phyloP scores from a whole-genome alignment of 2,797 vertebrate genomes.

The Fistularia tabacaria region DNA sequence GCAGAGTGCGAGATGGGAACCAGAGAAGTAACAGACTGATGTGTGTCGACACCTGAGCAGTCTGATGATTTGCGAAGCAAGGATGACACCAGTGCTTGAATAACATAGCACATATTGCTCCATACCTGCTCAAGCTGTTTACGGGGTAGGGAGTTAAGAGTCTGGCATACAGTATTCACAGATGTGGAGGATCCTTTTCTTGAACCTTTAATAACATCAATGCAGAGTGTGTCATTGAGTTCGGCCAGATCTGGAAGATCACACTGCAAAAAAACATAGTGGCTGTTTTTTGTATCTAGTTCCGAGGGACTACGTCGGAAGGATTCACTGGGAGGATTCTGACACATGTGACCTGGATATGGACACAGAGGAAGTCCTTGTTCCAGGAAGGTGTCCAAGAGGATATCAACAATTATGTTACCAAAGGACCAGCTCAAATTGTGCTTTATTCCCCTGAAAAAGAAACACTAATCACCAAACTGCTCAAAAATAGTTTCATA shows the following conservation, averaged over 20 bases:
- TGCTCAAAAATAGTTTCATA: not conserved
- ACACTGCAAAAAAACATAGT: constrained; percentile 46
- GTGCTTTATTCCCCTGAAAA: constrained; percentile 73
- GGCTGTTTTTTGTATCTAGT: not conserved
- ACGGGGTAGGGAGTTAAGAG: constrained; percentile 52
- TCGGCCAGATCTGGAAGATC: constrained; percentile 52
- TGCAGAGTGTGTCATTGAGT: constrained; percentile 71
- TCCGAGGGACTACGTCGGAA: constrained; percentile 32
- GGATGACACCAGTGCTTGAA: constrained; percentile 44
- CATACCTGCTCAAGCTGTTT: constrained; percentile 56
- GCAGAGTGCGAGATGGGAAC: not conserved
- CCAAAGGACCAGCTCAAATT: constrained; percentile 78
- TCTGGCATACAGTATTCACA: constrained; percentile 62
- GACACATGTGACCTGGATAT: constrained; percentile 58
- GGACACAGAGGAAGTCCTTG: constrained; percentile 45
- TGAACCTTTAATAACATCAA: constrained; percentile 42
- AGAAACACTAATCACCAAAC: constrained; percentile 12
- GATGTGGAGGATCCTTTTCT: constrained; percentile 24
- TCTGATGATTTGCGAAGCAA: constrained; percentile 49
- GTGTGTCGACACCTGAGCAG: constrained; percentile 14
- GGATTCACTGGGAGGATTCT: constrained; percentile 11
- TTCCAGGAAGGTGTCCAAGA: constrained; percentile 58
- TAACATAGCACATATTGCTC: constrained; percentile 62
- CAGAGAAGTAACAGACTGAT: not conserved
- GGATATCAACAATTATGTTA: constrained; percentile 64